Base-by-base conservation (phyloP, 2,888 invertebrate species). In the Cryptus viduatorius region DNA sequence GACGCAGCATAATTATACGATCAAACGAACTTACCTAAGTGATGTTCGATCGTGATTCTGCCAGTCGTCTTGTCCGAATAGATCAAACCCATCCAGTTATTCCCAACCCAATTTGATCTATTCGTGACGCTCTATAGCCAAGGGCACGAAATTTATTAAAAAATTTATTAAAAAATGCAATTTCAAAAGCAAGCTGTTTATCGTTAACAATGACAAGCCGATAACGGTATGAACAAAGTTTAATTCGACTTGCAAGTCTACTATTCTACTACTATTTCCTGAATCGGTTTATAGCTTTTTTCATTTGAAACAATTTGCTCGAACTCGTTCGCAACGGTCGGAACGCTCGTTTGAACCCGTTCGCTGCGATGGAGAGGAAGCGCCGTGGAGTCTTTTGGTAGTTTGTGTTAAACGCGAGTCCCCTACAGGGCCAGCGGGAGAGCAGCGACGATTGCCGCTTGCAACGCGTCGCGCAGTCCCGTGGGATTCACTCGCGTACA, bases 291-390 rank as follows among this genome's bases (percentile, higher is more conserved):
- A n/a, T n/a, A n/a, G n/a, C 24, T 24, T 24, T 24, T 24, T 82
- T 68, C 50, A 64, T 79, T 50, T 44, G 44, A 14, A 73, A 92
- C 91, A 92, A 92, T 92, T 92, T 92, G 92, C 92, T 91, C 89
- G 89, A 90, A 91, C 92, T 91, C 89, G 91, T 89, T 88, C 88
- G 89, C 88, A 87, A 88, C 89, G 89, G 89, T 90, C 88, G 89
- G 88, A 89, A 89, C 88, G 87, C 87, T 90, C 89, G 90, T 89
- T 89, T 89, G 87, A 78, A 72, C 72, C 72, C 67, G 61, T 56
- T 82, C 61, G 68, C 65, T 16, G 64, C 42, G 50, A 31, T 19
- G n/a, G 42, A 61, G 81, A 78, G 73, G 83, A 10, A 24, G 19
- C 56, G 80, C 79, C 69, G 19, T 75, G 73, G 73, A 85, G 31